Evolutionary conservation across 2,113 vertebrate genomes (phyloP), one percentile per base, ranked within the genome.

Genomic region (Ophthalmolycus amberensis): DNA sequence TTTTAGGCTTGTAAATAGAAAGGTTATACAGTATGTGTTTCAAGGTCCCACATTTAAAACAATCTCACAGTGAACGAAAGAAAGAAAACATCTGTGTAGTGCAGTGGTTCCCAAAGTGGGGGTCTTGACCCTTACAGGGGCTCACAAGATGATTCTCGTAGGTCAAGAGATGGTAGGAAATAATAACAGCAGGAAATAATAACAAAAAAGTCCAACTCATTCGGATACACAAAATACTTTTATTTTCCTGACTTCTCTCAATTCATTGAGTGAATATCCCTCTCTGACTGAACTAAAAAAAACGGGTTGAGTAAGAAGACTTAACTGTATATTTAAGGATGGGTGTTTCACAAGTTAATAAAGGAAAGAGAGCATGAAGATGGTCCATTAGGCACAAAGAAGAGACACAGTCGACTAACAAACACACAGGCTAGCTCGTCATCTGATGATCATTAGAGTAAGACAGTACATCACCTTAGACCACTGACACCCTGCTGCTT

Each of bases 401-500:
- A 58, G 60, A 79, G 69, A 80, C 65, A 77, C 5, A 40, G 34
- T 37, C 4, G 8, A 74, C n/a, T 81, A 25, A 50, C 65, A 50
- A 75, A 65, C 56, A 75, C 15, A 20, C 11, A 37, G 29, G 6
- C 44, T 48, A 25, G 64, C 18, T 75, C 5, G 0, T 52, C 44
- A 27, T 62, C 38, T 67, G 75, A 79, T 65, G 34, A 58, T 69
- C 18, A 56, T 22, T 42, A 78, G 14, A 77, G 16, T 48, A n/a
- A 68, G 50, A 73, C 72, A 71, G 32, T 56, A 75, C 22, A 77
- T 75, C 29, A 56, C 15, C 29, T 34, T 27, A 73, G 27, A 82
- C 25, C 59, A 72, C n/a, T 84, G 59, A 89, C 78, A 68, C 74
- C 71, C 79, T 74, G 82, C 67, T 79, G 70, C 54, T 87, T 86